phyloP scores from a whole-genome alignment of 2,888 invertebrate genomes.

The Dastarcus helophoroides region DNA sequence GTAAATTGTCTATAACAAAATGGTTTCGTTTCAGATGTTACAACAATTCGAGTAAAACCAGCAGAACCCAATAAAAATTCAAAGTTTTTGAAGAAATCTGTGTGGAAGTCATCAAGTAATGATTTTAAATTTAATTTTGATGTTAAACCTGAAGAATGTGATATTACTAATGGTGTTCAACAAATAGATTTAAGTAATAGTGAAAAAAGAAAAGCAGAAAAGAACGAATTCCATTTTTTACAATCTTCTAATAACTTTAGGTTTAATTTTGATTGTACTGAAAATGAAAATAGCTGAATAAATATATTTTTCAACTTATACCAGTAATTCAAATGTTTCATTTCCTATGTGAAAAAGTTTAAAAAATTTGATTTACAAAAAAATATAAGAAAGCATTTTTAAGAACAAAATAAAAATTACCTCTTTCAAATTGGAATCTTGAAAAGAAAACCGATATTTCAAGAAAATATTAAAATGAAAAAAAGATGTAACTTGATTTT shows the following conservation, averaged over 20 bases:
- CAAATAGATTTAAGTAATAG: slow-evolving; percentile 6
- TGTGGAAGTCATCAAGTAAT: slow-evolving; percentile 30
- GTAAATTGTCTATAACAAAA: too few species aligned
- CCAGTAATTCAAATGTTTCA: too few species aligned
- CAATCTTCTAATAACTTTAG: slow-evolving; percentile 46
- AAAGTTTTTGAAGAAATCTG: slow-evolving; percentile 57
- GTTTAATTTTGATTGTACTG: slow-evolving; percentile 51
- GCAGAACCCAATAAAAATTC: slow-evolving; percentile 46
- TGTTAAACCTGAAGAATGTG: not conserved
- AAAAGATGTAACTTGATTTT: too few species aligned
- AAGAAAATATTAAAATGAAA: too few species aligned
- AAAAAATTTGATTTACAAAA: too few species aligned
- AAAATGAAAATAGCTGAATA: too few species aligned
- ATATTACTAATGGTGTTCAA: not conserved
- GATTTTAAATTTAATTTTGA: slow-evolving; percentile 15
- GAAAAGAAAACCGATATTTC: too few species aligned
- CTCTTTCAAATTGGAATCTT: too few species aligned
- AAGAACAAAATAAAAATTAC: too few species aligned
- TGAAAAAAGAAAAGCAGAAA: slow-evolving; percentile 5
- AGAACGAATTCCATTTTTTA: slow-evolving; percentile 28
- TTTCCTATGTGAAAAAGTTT: too few species aligned
- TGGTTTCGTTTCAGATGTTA: slow-evolving; percentile 39
- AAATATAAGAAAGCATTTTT: too few species aligned
- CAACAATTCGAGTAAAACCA: slow-evolving; percentile 47
- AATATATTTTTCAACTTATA: too few species aligned